A percentile compares a stretch with the other conserved stretches of the same genome.
phyloP scores from a whole-genome alignment of 2,888 invertebrate species.

The Ennomos quercinarius region DNA sequence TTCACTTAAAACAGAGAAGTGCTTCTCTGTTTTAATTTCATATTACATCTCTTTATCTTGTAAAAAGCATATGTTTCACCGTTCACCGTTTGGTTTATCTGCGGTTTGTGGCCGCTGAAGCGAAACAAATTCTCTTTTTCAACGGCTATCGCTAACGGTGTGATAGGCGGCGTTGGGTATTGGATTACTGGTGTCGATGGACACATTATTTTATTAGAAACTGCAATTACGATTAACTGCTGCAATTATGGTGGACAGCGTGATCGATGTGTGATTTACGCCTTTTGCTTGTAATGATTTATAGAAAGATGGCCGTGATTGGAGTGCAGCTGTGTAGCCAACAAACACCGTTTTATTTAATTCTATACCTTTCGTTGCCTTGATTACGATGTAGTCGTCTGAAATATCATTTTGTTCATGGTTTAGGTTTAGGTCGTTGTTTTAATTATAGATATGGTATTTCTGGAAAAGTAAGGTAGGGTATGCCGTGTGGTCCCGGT shows the following conservation, averaged over 20 bases:
- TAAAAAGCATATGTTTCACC: constrained; percentile 30
- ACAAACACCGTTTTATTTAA: neutral
- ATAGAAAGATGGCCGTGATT: constrained; percentile 6
- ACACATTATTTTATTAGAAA: constrained; percentile 33
- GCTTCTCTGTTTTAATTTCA: neutral
- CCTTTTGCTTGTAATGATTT: constrained; percentile 21
- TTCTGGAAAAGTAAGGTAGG: too few relatives aligned
- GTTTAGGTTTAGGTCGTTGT: too few relatives aligned
- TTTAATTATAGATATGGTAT: too few relatives aligned
- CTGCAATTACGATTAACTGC: constrained; percentile 11
- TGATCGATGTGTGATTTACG: constrained; percentile 28
- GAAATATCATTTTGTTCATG: too few relatives aligned
- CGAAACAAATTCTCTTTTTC: constrained; percentile 40
- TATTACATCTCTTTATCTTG: constrained; percentile 12
- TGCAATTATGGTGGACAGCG: neutral
- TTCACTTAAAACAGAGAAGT: too few relatives aligned
- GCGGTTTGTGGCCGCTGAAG: constrained; percentile 33
- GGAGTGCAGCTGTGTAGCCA: too few relatives aligned
- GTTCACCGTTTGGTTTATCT: constrained; percentile 31
- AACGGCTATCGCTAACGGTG: constrained; percentile 40
- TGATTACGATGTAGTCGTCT: too few relatives aligned
- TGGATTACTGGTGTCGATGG: constrained; percentile 34
- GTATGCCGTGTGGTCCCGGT: too few relatives aligned
- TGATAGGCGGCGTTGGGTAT: constrained; percentile 35
- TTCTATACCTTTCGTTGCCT: too few relatives aligned